phyloP scores from a whole-genome alignment of 2,888 invertebrate species.

The Tenthredo mesomela region DNA sequence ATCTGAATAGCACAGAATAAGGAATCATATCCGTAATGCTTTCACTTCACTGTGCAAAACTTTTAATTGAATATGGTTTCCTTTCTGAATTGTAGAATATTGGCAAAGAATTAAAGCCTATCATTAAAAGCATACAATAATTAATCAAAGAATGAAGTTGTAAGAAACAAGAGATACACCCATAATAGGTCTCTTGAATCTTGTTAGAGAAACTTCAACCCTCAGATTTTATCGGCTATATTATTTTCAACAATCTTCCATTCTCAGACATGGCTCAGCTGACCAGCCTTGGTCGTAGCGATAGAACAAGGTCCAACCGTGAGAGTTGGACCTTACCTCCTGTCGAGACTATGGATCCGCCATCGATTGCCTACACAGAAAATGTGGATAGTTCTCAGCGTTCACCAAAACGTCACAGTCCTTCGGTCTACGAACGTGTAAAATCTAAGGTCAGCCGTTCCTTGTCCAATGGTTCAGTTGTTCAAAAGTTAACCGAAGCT shows the following conservation, averaged over 20 bases:
- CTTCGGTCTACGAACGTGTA: conserved; percentile 78
- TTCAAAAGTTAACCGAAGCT: conserved; percentile 81
- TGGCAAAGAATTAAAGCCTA: background rate
- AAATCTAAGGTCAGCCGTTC: conserved; percentile 82
- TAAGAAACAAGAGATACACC: background rate
- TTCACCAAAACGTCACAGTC: conserved; percentile 79
- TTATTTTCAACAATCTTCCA: conserved; percentile 15
- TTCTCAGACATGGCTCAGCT: conserved; percentile 73
- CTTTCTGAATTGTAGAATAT: background rate
- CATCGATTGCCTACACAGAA: conserved; percentile 64
- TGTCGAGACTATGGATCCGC: conserved; percentile 71
- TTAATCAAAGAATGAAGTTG: background rate
- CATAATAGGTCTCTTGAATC: background rate
- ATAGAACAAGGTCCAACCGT: conserved; percentile 65
- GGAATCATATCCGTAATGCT: no score
- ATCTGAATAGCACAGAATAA: background rate
- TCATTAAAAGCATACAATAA: background rate
- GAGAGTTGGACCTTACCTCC: conserved; percentile 74
- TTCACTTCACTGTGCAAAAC: background rate
- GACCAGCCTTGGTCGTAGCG: conserved; percentile 71
- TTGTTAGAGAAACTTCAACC: background rate
- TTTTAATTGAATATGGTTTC: background rate
- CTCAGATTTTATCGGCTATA: background rate
- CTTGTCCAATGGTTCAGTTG: conserved; percentile 83
- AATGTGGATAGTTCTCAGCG: conserved; percentile 72